Evolutionary conservation across 35 echinoderm and acorn worm species (phyloP).

Genomic region (Lytechinus variegatus): DNA sequence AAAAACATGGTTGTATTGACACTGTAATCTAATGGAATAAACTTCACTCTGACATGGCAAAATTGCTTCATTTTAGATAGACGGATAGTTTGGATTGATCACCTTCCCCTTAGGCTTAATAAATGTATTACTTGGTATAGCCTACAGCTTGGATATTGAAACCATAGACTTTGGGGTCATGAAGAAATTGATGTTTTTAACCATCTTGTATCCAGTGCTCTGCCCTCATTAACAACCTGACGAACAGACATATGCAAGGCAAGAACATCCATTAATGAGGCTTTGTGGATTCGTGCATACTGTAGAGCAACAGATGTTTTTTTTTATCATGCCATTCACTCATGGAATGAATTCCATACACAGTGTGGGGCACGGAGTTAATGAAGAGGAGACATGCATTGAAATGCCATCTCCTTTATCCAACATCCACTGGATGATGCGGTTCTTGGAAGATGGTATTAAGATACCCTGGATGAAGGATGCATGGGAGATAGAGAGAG

Average conservation of each 20-base stretch:
- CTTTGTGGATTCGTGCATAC: background rate
- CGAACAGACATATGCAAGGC: background rate
- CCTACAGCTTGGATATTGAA: no score
- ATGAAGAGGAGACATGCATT: conserved; percentile 18
- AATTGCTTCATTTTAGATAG: no score
- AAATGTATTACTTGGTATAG: no score
- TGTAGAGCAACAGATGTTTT: conserved; percentile 7
- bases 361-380: background rate
- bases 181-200: background rate
- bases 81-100: no score
- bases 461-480: background rate
- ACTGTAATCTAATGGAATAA: no score
- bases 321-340: background rate
- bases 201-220: background rate
- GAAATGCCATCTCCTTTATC: background rate
- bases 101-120: no score
- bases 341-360: background rate
- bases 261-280: background rate
- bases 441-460: background rate
- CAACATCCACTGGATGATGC: background rate
- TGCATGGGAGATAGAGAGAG: background rate
- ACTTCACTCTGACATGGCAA: no score
- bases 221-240: background rate
- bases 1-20: no score
- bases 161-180: no score